Evolutionary conservation across 2,113 vertebrate genomes (phyloP).

Genomic region (Coryphaenoides rupestris): DNA sequence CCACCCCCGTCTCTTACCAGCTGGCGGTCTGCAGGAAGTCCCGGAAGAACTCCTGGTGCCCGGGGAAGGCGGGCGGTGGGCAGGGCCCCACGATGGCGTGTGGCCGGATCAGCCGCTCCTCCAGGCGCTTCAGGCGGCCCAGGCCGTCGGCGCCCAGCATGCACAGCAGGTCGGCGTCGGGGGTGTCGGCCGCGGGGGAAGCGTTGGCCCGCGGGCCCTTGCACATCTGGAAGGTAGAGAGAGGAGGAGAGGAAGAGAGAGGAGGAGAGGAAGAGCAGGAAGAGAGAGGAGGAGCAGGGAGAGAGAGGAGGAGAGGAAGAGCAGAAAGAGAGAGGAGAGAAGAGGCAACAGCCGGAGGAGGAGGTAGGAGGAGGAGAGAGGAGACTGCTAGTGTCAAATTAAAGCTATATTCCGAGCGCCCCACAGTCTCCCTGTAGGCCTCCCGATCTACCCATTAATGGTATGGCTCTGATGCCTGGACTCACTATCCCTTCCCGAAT

Average conservation of each 20-base stretch:
- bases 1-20: conserved; percentile 85
- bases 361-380: neutral
- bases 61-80: conserved; percentile 91
- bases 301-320: too few species aligned
- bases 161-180: conserved; percentile 87
- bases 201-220: conserved; percentile 76
- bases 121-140: conserved; percentile 86
- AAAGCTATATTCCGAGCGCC: too few species aligned
- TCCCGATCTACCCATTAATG: too few species aligned
- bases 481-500: too few species aligned
- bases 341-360: too few species aligned
- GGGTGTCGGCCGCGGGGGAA: conserved; percentile 77
- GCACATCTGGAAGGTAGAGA: conserved; percentile 82
- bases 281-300: too few species aligned
- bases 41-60: conserved; percentile 93
- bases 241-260: too few species aligned
- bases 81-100: conserved; percentile 91
- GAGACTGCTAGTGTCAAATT: too few species aligned
- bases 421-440: too few species aligned
- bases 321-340: too few species aligned
- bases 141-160: conserved; percentile 93
- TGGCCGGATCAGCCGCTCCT: conserved; percentile 90
- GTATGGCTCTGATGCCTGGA: too few species aligned
- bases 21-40: conserved; percentile 89
- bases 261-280: too few species aligned